Conservation (phyloP, 2,113 vertebrate species). For the Actenoides hombroni region DNA sequence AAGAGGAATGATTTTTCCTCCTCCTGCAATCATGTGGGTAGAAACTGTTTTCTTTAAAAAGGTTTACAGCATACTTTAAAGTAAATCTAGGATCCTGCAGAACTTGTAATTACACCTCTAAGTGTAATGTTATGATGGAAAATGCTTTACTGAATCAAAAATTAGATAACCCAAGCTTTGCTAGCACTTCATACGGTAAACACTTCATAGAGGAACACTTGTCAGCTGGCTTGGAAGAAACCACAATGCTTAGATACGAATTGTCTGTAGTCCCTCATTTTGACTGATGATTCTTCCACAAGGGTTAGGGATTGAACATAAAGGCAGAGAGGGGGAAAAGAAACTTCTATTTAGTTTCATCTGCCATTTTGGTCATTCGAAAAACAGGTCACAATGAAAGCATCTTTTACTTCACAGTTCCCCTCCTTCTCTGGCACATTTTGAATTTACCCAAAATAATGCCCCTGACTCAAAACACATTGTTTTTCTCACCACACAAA, state of each 20-base stretch:
- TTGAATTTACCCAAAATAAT: not conserved
- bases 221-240: not conserved
- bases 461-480: not conserved
- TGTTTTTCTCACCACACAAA: not conserved
- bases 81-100: not conserved
- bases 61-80: not conserved
- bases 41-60: not conserved
- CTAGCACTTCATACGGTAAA: not conserved
- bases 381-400: not conserved
- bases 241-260: not conserved
- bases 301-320: not conserved
- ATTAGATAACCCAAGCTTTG: not conserved
- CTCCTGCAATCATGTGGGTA: not conserved
- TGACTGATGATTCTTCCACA: not conserved
- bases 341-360: not conserved
- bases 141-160: slow-evolving; percentile 11
- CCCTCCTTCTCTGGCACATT: not conserved
- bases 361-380: not conserved
- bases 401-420: not conserved
- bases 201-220: not conserved
- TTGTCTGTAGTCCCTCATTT: not conserved
- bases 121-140: not conserved
- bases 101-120: not conserved
- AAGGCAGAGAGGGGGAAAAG: not conserved
- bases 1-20: not conserved